Conservation (phyloP, 2,888 invertebrate species). For the Emmelina monodactyla region DNA sequence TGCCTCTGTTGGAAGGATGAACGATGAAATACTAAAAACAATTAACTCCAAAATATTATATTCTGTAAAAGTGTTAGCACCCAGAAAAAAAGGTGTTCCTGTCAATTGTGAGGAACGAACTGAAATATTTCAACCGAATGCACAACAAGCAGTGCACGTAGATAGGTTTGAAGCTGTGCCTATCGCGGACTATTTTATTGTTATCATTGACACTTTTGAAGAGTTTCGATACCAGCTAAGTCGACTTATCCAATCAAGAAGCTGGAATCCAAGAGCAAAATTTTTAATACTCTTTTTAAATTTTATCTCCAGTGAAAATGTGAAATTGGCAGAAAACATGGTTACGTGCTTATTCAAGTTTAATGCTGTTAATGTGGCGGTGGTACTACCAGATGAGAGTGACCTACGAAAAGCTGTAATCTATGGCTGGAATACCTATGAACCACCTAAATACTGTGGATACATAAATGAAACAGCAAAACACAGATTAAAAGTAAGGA, state of each 20-base stretch:
- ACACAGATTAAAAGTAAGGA: conserved; percentile 31
- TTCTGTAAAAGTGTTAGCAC: conserved; percentile 27
- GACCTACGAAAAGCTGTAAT: conserved; percentile 30
- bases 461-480: conserved; percentile 36
- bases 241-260: conserved; percentile 31
- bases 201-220: conserved; percentile 30
- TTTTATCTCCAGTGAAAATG: conserved; percentile 20
- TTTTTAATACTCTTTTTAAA: conserved; percentile 38
- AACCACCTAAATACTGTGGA: conserved; percentile 47
- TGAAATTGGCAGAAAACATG: conserved; percentile 28
- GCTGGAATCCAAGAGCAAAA: conserved; percentile 45
- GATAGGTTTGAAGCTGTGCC: conserved; percentile 27
- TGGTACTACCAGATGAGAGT: conserved; percentile 29
- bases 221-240: conserved; percentile 31
- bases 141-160: conserved; percentile 19
- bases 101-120: conserved; percentile 23
- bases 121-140: too few species aligned
- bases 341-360: conserved; percentile 35
- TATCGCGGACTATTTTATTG: conserved; percentile 34
- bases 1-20: conserved; percentile 25
- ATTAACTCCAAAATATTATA: conserved; percentile 26
- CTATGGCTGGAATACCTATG: conserved; percentile 43
- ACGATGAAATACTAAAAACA: conserved; percentile 24
- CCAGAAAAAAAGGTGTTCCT: conserved; percentile 22
- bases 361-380: conserved; percentile 35